These are phyloP conservation scores for Styela clava DNA, from an alignment of 23 tunicate genomes.

Conservation along the genomic window DNA sequence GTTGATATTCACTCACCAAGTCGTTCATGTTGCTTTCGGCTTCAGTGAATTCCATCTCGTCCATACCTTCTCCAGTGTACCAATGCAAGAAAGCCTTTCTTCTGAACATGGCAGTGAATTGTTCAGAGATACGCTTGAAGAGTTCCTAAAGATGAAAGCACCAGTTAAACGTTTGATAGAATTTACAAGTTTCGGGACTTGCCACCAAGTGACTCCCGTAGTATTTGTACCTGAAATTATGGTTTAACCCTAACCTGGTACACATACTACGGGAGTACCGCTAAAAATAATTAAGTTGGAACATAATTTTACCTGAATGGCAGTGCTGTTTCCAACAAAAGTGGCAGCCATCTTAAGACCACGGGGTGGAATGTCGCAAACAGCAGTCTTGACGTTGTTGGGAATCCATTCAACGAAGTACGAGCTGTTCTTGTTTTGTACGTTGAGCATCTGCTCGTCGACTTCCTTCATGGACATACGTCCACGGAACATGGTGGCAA, in stretches of 20 bases:
- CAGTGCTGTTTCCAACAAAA: constrained; percentile 87
- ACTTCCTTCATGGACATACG: constrained; percentile 98
- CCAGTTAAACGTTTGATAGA: neutral
- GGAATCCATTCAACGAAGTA: constrained; percentile 96
- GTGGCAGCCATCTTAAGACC: constrained; percentile 93
- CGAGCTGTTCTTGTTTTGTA: constrained; percentile 87
- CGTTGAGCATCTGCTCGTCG: constrained; percentile 91
- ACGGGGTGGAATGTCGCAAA: constrained; percentile 88
- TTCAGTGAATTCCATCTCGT: constrained; percentile 98
- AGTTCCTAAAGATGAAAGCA: constrained; percentile 48
- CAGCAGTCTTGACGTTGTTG: constrained; percentile 90
- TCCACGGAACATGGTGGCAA: constrained; percentile 96
- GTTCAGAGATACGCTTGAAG: constrained; percentile 89
- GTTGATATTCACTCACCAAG: constrained; percentile 77
- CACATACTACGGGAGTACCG: no score
- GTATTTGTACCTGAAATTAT: no score
- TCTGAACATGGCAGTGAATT: constrained; percentile 93
- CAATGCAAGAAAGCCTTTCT: constrained; percentile 98
- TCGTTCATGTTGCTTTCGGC: constrained; percentile 95
- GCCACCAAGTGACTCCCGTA: no score
- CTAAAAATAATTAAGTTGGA: no score
- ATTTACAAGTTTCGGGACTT: no score
- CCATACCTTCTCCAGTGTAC: constrained; percentile 99
- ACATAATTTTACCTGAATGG: constrained; percentile 86
- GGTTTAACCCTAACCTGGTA: no score